A percentile compares a stretch with the other conserved stretches of the same genome.
Evolutionary conservation across 2,888 invertebrate genomes (phyloP).

Genomic region (Tinea semifulvella): DNA sequence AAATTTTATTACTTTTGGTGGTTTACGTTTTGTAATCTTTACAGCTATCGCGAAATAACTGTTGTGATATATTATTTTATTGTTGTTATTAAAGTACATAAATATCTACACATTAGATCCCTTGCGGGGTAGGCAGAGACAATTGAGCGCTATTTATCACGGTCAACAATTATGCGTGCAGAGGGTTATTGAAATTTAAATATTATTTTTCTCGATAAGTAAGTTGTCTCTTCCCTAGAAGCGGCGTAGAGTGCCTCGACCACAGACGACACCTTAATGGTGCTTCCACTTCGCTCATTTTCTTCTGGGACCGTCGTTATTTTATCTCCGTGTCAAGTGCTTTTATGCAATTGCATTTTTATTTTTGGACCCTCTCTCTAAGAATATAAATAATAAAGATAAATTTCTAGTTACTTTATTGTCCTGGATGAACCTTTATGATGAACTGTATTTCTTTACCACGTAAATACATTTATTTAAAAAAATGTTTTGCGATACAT

Average conservation of each 20-base stretch:
- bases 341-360: conserved; percentile 14
- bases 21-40: no score
- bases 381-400: background rate
- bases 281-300: conserved; percentile 43
- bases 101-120: background rate
- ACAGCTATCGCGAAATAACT: no score
- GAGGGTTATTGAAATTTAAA: no score
- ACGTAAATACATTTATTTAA: no score
- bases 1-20: no score
- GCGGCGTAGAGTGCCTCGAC: conserved; percentile 10
- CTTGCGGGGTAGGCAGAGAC: no score
- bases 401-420: background rate
- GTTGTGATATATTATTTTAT: no score
- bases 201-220: no score
- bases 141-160: no score
- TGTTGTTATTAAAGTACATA: background rate
- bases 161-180: background rate
- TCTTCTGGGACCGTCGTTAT: conserved; percentile 34
- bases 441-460: no score
- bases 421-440: no score
- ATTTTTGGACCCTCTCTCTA: conserved; percentile 5
- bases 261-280: conserved; percentile 47
- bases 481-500: no score
- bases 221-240: conserved; percentile 2
- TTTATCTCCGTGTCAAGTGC: conserved; percentile 39